Evolutionary conservation across 1,140 invertebrate genomes (phyloP), one percentile per base, ranked within the genome.

Genomic region (Aleiodes sp.): DNA sequence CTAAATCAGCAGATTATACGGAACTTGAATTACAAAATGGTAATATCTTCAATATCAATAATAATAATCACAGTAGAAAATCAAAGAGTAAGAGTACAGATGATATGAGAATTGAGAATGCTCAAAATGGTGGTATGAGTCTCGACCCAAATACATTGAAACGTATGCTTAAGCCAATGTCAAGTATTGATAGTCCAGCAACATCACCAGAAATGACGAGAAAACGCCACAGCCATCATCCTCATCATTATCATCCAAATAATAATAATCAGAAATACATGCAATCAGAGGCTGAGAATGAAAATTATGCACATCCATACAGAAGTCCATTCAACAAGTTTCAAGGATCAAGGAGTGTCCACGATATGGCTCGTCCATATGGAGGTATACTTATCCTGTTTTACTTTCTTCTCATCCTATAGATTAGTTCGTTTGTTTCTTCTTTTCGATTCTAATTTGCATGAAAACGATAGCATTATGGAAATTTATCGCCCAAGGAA

Each of bases 111-210:
- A 87, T 87, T 67, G 85, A 84, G 29, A 91, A 91, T 80, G 88
- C 87, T 72, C 85, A 88, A 70, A 87, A 88, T 73, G 82, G 84
- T 68, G 87, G 86, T 28, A 82, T 88, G 69, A 88, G 82, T 76
- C 74, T 89, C 77, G 94, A 95, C 84, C 94, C 94, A 72, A 94
- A 94, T 82, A 97, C 95, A 1, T 86, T 98, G 71, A 97, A 98
- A 81, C 89, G 94, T 46, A 96, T 98, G 94, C 86, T 98, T 70
- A 97, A 97, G 77, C 96, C 96, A 21, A 94, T 98, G 89, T 92
- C 94, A 21, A 93, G 92, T 75, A 90, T 91, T 65, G 94, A 95
- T 76, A 94, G 93, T 80, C 94, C 94, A 2, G 94, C 94, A 8
- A 95, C 94, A 10, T 95, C 94, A 65, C 94, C 94, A 7, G 94